phyloP scores from a whole-genome alignment of 1,140 invertebrate species.

The Drosophila leontia region DNA sequence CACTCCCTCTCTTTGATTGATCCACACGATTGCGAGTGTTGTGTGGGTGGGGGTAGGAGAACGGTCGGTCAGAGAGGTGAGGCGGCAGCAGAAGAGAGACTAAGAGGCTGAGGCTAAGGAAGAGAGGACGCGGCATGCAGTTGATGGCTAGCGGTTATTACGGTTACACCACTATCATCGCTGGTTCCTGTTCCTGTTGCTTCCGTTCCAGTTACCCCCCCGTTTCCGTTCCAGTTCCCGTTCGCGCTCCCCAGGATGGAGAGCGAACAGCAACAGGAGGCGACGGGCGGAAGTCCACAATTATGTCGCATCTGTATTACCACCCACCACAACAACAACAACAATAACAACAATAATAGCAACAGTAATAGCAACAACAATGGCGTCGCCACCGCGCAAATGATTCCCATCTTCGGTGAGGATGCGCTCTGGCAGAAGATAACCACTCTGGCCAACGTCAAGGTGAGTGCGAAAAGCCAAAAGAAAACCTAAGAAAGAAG shows the following conservation, averaged over 20 bases:
- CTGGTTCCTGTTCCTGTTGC: conserved; percentile 5
- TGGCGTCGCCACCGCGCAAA: conserved; percentile 57
- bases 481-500: neutral
- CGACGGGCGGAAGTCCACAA: conserved; percentile 15
- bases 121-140: conserved; percentile 54
- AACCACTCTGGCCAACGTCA: conserved; percentile 79
- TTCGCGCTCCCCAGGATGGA: conserved; percentile 29
- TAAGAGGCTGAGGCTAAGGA: neutral
- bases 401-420: conserved; percentile 84
- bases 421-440: conserved; percentile 83
- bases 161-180: conserved; percentile 24
- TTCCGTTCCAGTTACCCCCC: conserved; percentile 8
- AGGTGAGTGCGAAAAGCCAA: conserved; percentile 61
- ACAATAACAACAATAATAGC: neutral
- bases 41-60: neutral
- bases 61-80: neutral
- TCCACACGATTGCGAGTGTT: conserved; percentile 8
- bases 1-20: conserved; percentile 14
- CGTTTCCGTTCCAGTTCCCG: conserved; percentile 9
- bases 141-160: conserved; percentile 67
- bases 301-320: conserved; percentile 82
- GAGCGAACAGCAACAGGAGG: conserved; percentile 21
- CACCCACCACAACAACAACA: conserved; percentile 47
- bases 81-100: neutral
- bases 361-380: conserved; percentile 1